Base-by-base conservation (phyloP, 2,113 vertebrate genomes). In the Trochalopteron elliotii region DNA sequence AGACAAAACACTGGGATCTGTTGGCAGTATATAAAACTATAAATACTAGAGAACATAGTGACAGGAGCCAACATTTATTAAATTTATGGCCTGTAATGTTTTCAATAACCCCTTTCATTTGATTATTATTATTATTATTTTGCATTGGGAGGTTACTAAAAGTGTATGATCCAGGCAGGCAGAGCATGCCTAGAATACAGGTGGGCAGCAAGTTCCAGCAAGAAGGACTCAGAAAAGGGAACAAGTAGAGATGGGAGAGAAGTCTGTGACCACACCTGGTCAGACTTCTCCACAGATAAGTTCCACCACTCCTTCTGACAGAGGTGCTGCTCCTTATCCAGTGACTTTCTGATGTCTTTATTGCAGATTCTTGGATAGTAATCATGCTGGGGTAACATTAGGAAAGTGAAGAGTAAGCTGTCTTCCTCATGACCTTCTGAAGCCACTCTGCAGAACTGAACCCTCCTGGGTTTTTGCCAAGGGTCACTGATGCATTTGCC, bases 41-140 rank as follows among this genome's bases (percentile, higher is more conserved):
- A 95, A 97, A 96, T 94, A 96, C 72, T 65, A 33, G 59, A 89
- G 82, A 96, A 96, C 90, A 95, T n/a, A 63, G 44, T 84, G 94
- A 93, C 90, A 96, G 76, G 57, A 97, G 81, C 83, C 93, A 93
- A 70, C 79, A 83, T 97, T 96, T 94, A 95, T 95, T 96, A 95
- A 96, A 96, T 94, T 97, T 82, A 97, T 75, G 59, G 40, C 67
- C 93, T 93, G 61, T 92, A 94, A 96, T 93, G 61, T 93, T 97
- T 97, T 91, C 92, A 93, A 69, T 93, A 94, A 86, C 72, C 69
- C 63, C 78, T 88, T 93, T 93, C 70, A 69, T 87, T 88, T 92
- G 52, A 90, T 95, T 89, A 87, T 96, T 95, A 88, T 95, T 95
- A 88, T 95, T 94, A 85, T 92, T 95, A 59, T 59, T 59, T 84